A percentile compares a stretch with the other conserved stretches of the same genome.
Conservation (phyloP, 2,113 vertebrate species). For the Alaudala cheleensis region DNA sequence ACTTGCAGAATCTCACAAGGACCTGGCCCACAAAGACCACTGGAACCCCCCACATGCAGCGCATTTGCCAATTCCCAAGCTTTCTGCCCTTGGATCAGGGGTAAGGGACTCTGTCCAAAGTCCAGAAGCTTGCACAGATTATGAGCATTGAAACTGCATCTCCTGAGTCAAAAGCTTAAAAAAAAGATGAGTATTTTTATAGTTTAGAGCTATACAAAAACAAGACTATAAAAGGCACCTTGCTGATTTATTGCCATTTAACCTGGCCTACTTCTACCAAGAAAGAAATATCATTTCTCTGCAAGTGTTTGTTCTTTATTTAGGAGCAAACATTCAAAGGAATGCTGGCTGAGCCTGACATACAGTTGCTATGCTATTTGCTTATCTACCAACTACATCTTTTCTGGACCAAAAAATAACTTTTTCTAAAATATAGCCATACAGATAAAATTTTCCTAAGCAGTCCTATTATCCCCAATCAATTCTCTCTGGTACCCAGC, state of each 20-base stretch:
- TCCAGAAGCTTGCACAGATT: fast-evolving
- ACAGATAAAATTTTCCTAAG: neutral
- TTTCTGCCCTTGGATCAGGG: neutral
- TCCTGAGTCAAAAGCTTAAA: neutral
- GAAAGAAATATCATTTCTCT: neutral
- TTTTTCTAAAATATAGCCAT: neutral
- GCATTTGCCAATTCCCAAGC: fast-evolving
- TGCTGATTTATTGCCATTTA: neutral
- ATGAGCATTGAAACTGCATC: fast-evolving
- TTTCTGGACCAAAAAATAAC: neutral
- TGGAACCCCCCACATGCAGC: fast-evolving
- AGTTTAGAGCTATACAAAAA: neutral
- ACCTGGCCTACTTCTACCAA: neutral
- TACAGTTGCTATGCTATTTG: neutral
- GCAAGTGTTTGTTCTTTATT: neutral
- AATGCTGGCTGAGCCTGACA: neutral
- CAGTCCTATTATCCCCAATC: neutral
- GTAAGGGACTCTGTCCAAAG: neutral
- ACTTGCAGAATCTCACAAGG: neutral
- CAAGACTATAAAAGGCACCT: neutral
- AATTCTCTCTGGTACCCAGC: neutral
- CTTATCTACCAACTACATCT: neutral
- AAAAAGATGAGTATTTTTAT: neutral
- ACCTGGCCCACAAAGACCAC: too few relatives aligned
- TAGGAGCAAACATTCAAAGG: neutral